Conservation (phyloP, 2,888 invertebrate genomes). For the Scrobipalpa atriplicella region DNA sequence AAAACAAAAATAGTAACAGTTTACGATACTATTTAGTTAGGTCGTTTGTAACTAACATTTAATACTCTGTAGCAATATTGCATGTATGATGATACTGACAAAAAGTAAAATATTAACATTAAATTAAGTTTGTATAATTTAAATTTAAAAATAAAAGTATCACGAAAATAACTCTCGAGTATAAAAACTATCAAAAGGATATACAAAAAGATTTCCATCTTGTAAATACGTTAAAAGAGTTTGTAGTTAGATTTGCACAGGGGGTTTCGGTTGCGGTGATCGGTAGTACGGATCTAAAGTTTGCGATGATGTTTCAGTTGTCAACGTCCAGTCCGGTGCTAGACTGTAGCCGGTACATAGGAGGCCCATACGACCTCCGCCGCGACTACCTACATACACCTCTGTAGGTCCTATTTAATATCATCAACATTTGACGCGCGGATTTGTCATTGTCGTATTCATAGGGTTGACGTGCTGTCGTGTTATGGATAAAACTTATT, state of each 20-base stretch:
- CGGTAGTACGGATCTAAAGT: conserved; percentile 60
- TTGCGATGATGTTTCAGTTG: conserved; percentile 76
- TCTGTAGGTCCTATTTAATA: conserved; percentile 72
- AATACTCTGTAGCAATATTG: conserved; percentile 25
- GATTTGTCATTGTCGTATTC: neutral
- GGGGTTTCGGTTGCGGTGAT: conserved; percentile 65
- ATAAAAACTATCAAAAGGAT: neutral
- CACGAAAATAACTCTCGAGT: neutral
- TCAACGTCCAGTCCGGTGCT: conserved; percentile 76
- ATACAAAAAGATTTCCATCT: neutral
- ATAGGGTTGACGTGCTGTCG: conserved; percentile 6
- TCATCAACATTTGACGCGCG: neutral
- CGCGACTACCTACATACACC: conserved; percentile 71
- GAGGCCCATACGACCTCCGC: conserved; percentile 71
- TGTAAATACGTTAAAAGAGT: neutral
- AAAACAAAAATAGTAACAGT: neutral
- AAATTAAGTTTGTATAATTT: neutral
- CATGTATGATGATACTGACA: conserved; percentile 32
- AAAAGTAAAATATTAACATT: neutral
- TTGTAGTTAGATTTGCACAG: conserved; percentile 52
- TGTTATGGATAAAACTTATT: too few species aligned
- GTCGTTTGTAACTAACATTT: conserved; percentile 35
- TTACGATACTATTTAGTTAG: neutral
- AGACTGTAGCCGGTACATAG: conserved; percentile 71
- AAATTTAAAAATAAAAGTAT: neutral